Conservation (phyloP, 2,113 vertebrate genomes). For the Felis catus region F.catus_Fca126_mat1.0 CM031415.1:116711001-116711500, state of each 20-base stretch:
- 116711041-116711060: background rate
- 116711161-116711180: slow-evolving; percentile 14
- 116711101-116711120: background rate
- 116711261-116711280: background rate
- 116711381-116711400: too few species aligned
- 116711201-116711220: background rate
- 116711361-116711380: background rate
- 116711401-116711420: too few species aligned
- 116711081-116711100: background rate
- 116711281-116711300: background rate
- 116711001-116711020: background rate
- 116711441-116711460: background rate
- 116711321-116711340: background rate
- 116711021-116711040: background rate
- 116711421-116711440: background rate
- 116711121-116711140: background rate
- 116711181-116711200: background rate
- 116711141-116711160: background rate
- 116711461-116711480: background rate
- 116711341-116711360: background rate
- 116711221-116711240: background rate
- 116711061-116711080: background rate
- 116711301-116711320: slow-evolving; percentile 2
- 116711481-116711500: background rate
- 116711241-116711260: background rate